phyloP scores from a whole-genome alignment of 2,797 vertebrate species.

The Eurystomus glaucurus region DNA sequence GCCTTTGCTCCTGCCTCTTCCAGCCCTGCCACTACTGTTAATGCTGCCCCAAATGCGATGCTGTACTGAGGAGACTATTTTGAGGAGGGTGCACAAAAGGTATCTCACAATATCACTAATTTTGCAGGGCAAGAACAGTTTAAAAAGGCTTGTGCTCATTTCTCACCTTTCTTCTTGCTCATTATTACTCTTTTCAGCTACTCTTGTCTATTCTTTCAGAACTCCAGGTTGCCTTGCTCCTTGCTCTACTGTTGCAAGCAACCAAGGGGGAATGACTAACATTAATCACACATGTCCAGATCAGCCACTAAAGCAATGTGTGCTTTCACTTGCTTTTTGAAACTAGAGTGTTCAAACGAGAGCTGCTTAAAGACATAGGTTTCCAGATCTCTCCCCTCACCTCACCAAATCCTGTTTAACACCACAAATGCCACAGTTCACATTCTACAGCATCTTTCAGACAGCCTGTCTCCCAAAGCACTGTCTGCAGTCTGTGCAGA shows the following conservation, averaged over 20 bases:
- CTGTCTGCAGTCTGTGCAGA: not conserved
- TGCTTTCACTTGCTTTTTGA: slow-evolving; percentile 18
- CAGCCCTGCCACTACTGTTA: not conserved
- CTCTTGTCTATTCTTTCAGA: not conserved
- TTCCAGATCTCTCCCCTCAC: not conserved
- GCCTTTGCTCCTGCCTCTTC: not conserved
- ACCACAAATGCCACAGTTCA: slow-evolving; percentile 1
- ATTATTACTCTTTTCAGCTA: not conserved
- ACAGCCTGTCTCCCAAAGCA: not conserved
- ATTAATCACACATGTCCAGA: not conserved
- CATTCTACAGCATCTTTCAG: accelerated
- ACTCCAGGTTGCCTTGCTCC: not conserved
- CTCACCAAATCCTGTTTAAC: slow-evolving; percentile 7
- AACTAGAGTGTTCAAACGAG: not conserved
- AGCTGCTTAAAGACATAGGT: not conserved
- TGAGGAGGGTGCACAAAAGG: not conserved
- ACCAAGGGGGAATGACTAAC: not conserved
- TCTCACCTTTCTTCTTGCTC: not conserved
- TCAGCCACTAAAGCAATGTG: not conserved
- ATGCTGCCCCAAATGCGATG: not conserved
- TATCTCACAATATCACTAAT: not conserved
- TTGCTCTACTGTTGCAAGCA: not conserved
- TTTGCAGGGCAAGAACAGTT: not conserved
- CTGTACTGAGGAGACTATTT: not conserved
- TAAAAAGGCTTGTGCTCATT: not conserved